Evolutionary conservation across 2,888 invertebrate species (phyloP), one percentile per base, ranked within the genome.

Genomic region (Hypomecis atomaria): DNA sequence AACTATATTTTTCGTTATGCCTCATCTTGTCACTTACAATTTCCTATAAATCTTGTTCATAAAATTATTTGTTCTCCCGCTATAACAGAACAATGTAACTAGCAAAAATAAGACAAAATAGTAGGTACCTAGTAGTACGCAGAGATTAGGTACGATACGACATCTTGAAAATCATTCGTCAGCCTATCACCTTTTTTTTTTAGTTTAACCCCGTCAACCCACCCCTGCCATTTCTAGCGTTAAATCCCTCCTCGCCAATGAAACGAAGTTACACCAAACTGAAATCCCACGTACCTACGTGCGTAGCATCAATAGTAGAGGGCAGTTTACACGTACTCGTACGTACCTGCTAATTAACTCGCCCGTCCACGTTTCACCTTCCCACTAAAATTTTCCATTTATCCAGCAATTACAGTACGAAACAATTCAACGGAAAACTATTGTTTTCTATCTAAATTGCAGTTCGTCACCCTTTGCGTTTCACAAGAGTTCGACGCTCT

Each of bases 281-380:
- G 54, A 55, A 66, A 59, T 62, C 59, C 59, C 57, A 0, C 36
- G 40, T 60, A n/a, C n/a, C n/a, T n/a, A 67, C 69, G 67, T 67
- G 67, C 10, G 55, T 47, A 42, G 62, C 44, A 55, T 61, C 49
- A 36, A 57, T 61, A 61, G 3, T 10, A 33, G 8, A 9, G 34
- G 36, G 6, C 53, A 34, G 40, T n/a, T 43, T 58, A 5, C 45
- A 23, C 23, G n/a, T 40, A 23, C 37, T 38, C 48, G 54, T 47
- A 61, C 50, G 56, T 56, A 57, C 38, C 40, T 48, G 40, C 60
- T 66, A 66, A 65, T 68, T 68, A 63, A 65, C 70, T 64, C 67
- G 65, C 49, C 50, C 62, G 38, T 45, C 34, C 62, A 44, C 48
- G 50, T 62, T 59, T 62, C 58, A 52, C 56, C 48, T 57, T 59